phyloP scores from a whole-genome alignment of 2,797 vertebrate species.

The Bryconaethiops microstoma region DNA sequence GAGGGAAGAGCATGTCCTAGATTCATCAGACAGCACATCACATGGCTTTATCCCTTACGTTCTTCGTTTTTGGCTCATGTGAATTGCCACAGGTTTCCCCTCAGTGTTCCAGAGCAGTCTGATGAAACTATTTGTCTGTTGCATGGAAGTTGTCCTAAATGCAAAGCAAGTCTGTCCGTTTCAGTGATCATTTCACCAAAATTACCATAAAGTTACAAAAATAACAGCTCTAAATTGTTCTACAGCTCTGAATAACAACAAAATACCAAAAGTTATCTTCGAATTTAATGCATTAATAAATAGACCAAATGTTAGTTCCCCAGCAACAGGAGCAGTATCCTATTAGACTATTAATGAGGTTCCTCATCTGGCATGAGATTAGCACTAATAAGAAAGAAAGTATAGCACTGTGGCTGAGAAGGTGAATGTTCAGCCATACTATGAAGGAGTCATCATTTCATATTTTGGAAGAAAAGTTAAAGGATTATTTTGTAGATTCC shows the following conservation, averaged over 20 bases:
- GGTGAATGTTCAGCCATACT: background rate
- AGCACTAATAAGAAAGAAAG: background rate
- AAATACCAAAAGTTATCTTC: background rate
- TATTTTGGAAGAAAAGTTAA: constrained; percentile 27
- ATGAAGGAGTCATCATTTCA: constrained; percentile 23
- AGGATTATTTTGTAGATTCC: constrained; percentile 22
- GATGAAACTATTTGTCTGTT: constrained; percentile 30
- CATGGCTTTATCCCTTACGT: background rate
- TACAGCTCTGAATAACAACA: too few species aligned
- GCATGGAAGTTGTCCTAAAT: background rate
- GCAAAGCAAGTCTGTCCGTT: background rate
- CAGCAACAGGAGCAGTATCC: too few species aligned
- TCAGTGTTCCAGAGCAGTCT: constrained; percentile 13
- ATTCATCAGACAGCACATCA: constrained; percentile 21
- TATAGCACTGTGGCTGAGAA: background rate
- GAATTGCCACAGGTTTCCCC: constrained; percentile 12
- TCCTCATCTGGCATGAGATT: too few species aligned
- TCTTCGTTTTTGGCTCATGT: constrained; percentile 1
- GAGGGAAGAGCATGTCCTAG: background rate
- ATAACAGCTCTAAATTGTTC: too few species aligned
- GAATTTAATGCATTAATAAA: background rate
- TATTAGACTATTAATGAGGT: too few species aligned
- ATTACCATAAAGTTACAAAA: too few species aligned
- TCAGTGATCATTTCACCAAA: background rate
- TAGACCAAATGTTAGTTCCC: background rate